Percentiles rank a stretch among this genome's conserved stretches.
Conservation (phyloP, 2,797 vertebrate species). For the Pangasius krempfi region DNA sequence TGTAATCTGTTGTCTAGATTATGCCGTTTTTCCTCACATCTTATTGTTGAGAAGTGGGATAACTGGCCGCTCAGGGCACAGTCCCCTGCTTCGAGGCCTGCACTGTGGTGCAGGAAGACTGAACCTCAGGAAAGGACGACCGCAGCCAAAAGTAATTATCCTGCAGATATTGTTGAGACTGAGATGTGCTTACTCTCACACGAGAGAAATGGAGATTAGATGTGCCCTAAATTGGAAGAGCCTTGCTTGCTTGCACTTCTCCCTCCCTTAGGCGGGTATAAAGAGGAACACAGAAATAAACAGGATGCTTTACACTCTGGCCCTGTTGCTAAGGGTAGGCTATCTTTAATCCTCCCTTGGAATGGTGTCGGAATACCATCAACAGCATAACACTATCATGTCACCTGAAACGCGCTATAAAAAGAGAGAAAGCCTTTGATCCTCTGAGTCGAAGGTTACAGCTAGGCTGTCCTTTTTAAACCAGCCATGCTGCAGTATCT, state of each 20-base stretch:
- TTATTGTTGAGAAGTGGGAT: neutral
- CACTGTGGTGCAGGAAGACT: slow-evolving; percentile 26
- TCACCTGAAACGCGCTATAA: slow-evolving; percentile 57
- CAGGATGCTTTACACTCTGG: slow-evolving; percentile 39
- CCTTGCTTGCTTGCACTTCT: neutral
- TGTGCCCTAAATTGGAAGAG: slow-evolving; percentile 40
- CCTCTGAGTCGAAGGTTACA: slow-evolving; percentile 25
- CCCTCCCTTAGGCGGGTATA: slow-evolving; percentile 27
- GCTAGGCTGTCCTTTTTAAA: slow-evolving; percentile 28
- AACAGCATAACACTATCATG: slow-evolving; percentile 47
- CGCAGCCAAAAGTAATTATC: slow-evolving; percentile 51
- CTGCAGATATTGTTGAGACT: slow-evolving; percentile 26
- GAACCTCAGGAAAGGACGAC: slow-evolving; percentile 15
- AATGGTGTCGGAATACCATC: slow-evolving; percentile 58
- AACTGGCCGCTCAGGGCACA: slow-evolving; percentile 5
- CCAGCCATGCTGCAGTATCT: neutral
- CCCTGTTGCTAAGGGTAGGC: slow-evolving; percentile 47
- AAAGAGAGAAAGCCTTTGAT: slow-evolving; percentile 51
- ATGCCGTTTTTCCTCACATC: slow-evolving; percentile 3
- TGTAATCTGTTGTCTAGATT: slow-evolving; percentile 42
- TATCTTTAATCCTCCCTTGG: slow-evolving; percentile 46
- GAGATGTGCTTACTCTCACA: slow-evolving; percentile 35
- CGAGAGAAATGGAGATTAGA: slow-evolving; percentile 48
- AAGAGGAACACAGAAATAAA: slow-evolving; percentile 51
- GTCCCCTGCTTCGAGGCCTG: slow-evolving; percentile 13